Evolutionary conservation across 2,888 invertebrate genomes (phyloP).

Genomic region (Idaea biselata): DNA sequence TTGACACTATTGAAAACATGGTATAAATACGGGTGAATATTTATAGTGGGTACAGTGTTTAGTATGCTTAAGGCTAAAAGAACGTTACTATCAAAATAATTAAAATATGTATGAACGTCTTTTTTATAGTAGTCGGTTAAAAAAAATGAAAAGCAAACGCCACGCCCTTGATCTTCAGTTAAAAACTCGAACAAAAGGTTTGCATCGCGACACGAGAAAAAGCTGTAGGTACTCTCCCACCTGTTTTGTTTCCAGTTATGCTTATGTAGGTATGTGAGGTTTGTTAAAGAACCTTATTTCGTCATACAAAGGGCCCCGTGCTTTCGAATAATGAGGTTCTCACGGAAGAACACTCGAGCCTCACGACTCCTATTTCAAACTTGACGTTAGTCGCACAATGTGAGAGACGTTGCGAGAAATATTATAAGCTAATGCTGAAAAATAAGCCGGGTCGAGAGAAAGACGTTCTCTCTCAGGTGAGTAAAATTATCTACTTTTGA

Average conservation of each 20-base stretch:
- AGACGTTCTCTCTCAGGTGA: not conserved
- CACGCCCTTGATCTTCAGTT: constrained; percentile 32
- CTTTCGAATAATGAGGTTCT: constrained; percentile 76
- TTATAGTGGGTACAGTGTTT: too few relatives aligned
- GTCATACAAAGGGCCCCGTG: constrained; percentile 73
- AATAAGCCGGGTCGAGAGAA: constrained; percentile 12
- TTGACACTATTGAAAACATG: too few relatives aligned
- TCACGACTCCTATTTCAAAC: constrained; percentile 64
- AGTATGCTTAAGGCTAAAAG: too few relatives aligned
- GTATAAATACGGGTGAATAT: too few relatives aligned
- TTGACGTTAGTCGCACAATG: constrained; percentile 58
- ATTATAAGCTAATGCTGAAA: constrained; percentile 23
- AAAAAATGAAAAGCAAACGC: constrained; percentile 3
- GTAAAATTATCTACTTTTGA: not conserved
- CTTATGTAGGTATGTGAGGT: constrained; percentile 69
- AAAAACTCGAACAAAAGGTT: constrained; percentile 33
- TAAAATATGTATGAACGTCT: too few relatives aligned
- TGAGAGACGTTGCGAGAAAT: constrained; percentile 38
- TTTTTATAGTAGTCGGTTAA: too few relatives aligned
- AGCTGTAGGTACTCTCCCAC: constrained; percentile 25
- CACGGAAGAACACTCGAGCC: constrained; percentile 56
- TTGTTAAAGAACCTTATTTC: constrained; percentile 77
- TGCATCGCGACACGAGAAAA: constrained; percentile 36
- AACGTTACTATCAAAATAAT: too few relatives aligned
- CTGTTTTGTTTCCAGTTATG: constrained; percentile 34